Conservation (phyloP, 2,113 vertebrate genomes). For the Notarius quadriscutis region DNA sequence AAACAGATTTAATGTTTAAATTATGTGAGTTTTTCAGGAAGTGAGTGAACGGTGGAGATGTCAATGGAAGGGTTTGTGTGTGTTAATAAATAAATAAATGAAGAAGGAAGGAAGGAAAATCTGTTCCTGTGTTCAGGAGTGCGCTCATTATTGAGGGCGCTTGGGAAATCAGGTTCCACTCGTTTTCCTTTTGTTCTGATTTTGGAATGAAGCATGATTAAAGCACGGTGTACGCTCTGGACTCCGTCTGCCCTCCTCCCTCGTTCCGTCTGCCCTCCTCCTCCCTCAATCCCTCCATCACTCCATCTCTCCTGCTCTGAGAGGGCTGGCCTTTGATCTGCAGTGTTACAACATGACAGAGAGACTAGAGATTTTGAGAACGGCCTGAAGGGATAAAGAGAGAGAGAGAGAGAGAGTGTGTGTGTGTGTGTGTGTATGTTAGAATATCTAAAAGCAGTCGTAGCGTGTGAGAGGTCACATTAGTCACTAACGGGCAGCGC, state of each 20-base stretch:
- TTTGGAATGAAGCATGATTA: slow-evolving; percentile 19
- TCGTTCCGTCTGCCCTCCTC: slow-evolving; percentile 44
- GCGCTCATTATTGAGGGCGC: background rate
- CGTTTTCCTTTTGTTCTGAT: slow-evolving; percentile 18
- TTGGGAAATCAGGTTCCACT: slow-evolving; percentile 25
- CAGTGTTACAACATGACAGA: slow-evolving; percentile 46
- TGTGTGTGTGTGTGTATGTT: slow-evolving; percentile 2
- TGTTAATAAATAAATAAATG: background rate
- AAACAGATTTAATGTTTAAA: background rate
- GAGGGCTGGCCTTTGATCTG: slow-evolving; percentile 50
- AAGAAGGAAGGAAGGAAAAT: background rate
- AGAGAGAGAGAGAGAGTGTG: background rate
- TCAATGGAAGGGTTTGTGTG: background rate
- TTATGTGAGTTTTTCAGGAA: background rate
- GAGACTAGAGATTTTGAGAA: slow-evolving; percentile 21
- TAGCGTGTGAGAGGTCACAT: slow-evolving; percentile 54
- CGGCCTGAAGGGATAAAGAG: slow-evolving; percentile 6
- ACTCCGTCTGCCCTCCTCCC: slow-evolving; percentile 29
- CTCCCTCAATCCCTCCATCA: slow-evolving; percentile 36
- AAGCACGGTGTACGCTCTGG: slow-evolving; percentile 4
- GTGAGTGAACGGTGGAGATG: background rate
- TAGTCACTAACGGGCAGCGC: slow-evolving; percentile 60
- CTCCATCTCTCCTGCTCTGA: slow-evolving; percentile 36
- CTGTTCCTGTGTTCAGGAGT: background rate
- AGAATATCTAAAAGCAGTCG: slow-evolving; percentile 35